phyloP scores from a whole-genome alignment of 2,888 invertebrate species.

The Amorpha juglandis region DNA sequence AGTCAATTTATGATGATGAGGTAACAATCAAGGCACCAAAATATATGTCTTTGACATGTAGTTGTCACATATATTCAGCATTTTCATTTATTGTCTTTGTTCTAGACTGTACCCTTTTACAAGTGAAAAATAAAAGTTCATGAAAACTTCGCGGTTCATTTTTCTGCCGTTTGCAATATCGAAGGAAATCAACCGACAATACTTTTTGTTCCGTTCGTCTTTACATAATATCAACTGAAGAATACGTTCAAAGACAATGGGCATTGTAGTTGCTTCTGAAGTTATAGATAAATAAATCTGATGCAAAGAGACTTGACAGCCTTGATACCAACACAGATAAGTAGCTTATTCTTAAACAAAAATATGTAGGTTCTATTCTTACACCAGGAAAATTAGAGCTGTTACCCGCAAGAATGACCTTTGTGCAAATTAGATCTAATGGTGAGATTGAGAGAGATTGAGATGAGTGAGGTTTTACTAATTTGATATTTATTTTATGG shows the following conservation, averaged over 20 bases:
- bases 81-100: neutral
- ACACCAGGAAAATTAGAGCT: too few species aligned
- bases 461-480: too few species aligned
- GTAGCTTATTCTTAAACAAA: too few species aligned
- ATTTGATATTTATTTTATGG: too few species aligned
- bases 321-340: too few species aligned
- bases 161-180: conserved; percentile 22
- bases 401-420: too few species aligned
- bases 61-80: neutral
- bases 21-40: too few species aligned
- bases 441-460: too few species aligned
- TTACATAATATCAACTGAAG: conserved; percentile 18
- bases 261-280: neutral
- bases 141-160: conserved; percentile 19
- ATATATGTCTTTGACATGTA: too few species aligned
- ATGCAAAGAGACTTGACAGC: neutral
- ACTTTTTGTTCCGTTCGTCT: conserved; percentile 20
- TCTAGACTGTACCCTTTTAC: conserved; percentile 10
- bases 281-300: neutral
- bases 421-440: too few species aligned
- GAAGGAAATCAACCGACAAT: conserved; percentile 15
- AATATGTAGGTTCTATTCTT: too few species aligned
- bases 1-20: too few species aligned
- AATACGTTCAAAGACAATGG: conserved; percentile 16
- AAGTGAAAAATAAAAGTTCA: conserved; percentile 16